Evolutionary conservation across 2,113 vertebrate genomes (phyloP), one percentile per base, ranked within the genome.

Genomic region (Dipodomys stephensi): DNA sequence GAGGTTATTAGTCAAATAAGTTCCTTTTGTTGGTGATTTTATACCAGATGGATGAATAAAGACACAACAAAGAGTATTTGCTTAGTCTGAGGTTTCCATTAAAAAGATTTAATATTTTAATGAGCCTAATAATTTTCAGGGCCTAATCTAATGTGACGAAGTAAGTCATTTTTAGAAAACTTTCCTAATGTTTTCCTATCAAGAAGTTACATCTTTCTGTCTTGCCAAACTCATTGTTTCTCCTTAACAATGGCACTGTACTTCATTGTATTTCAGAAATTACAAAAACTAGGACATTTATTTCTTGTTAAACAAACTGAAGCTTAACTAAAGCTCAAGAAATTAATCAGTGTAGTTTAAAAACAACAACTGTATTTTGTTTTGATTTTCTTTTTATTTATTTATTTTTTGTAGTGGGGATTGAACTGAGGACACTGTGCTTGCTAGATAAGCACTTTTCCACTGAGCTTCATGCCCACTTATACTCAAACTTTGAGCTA

Each of bases 1-100:
- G 77, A 94, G 95, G 94, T 96, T 95, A 97, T 98, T 98, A 98
- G 98, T 98, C 96, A 98, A 97, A 93, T 71, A 96, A 96, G 44
- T 67, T 94, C 22, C 65, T 96, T 97, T 98, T 97, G 91, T 97
- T 98, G 93, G 97, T 95, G 96, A 96, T 97, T 97, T 97, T 95
- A 95, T 97, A 87, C 71, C 86, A 95, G n/a, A 95, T 96, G 90
- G 96, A 97, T 97, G 86, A 96, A 77, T 94, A 97, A 96, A 97
- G 78, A 95, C 78, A 93, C 67, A 95, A 85, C 71, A 91, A 49
- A 85, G 69, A 95, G 27, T 94, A 93, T 97, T 96, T 97, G n/a
- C 79, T 97, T 95, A 95, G 69, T 84, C 22, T 86, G 83, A 57
- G 62, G 8, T 11, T 96, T 94, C 95, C 84, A 94, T 95, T 96